These are phyloP conservation scores for Spodoptera exigua DNA, from an alignment of 2,888 invertebrate genomes.

Conservation along the genomic window DNA sequence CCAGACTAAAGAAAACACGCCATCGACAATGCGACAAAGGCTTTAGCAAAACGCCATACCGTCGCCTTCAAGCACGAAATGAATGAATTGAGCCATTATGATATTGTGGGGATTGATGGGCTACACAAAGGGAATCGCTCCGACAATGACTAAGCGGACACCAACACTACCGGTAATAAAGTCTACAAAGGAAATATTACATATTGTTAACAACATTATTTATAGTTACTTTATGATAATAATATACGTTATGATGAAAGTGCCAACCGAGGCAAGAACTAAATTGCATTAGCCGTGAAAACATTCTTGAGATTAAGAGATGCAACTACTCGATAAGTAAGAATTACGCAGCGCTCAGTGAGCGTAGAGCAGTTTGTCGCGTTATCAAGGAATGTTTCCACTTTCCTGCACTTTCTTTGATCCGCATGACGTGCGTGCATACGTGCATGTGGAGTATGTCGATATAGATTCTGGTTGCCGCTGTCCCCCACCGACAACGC, in stretches of 20 bases:
- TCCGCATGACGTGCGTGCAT: slow-evolving; percentile 72
- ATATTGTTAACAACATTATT: slow-evolving; percentile 36
- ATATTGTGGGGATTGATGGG: slow-evolving; percentile 68
- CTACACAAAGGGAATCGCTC: slow-evolving; percentile 70
- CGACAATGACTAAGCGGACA: slow-evolving; percentile 72
- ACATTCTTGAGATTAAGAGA: slow-evolving; percentile 54
- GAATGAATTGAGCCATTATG: slow-evolving; percentile 72
- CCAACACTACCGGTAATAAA: slow-evolving; percentile 66
- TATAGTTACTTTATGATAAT: slow-evolving; percentile 16
- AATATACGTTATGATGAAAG: slow-evolving; percentile 10
- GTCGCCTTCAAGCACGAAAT: slow-evolving; percentile 63
- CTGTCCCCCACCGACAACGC: slow-evolving; percentile 66
- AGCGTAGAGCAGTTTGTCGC: slow-evolving; percentile 66
- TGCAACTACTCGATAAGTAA: slow-evolving; percentile 56
- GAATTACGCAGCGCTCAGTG: slow-evolving; percentile 64
- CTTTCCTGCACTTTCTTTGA: slow-evolving; percentile 85
- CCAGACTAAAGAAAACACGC: slow-evolving; percentile 56
- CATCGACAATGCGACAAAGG: slow-evolving; percentile 65
- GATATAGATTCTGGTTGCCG: slow-evolving; percentile 62
- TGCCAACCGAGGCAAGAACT: slow-evolving; percentile 10
- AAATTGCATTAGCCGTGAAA: slow-evolving; percentile 42
- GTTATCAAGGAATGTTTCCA: slow-evolving; percentile 81
- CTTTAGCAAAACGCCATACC: slow-evolving; percentile 60
- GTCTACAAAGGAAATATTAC: slow-evolving; percentile 62
- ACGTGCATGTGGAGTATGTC: slow-evolving; percentile 71